These are phyloP conservation scores for Chrysopilus asiliformis DNA, from an alignment of 2,888 invertebrate species.

Conservation along the genomic window DNA sequence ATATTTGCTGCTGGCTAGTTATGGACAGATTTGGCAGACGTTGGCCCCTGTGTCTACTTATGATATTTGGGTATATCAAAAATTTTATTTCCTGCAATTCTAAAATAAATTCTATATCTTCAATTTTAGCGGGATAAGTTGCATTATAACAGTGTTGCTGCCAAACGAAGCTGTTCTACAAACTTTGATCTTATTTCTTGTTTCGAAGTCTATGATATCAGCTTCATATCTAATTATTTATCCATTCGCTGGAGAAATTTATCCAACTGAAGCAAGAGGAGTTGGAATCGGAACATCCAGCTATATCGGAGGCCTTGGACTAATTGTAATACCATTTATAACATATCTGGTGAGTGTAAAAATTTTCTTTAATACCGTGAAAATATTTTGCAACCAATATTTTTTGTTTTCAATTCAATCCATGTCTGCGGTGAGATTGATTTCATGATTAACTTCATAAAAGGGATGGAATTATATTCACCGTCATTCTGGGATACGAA, in stretches of 20 bases:
- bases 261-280: conserved; percentile 80
- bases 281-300: conserved; percentile 84
- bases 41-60: conserved; percentile 76
- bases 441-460: too few species aligned
- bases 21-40: conserved; percentile 81
- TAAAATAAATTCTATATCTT: conserved; percentile 30
- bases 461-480: too few species aligned
- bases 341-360: conserved; percentile 65
- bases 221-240: conserved; percentile 85
- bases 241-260: conserved; percentile 83
- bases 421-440: too few species aligned
- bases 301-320: conserved; percentile 77
- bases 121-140: conserved; percentile 59
- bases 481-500: too few species aligned
- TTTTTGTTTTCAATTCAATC: too few species aligned
- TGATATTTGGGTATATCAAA: conserved; percentile 68
- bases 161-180: conserved; percentile 62
- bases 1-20: conserved; percentile 72
- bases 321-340: conserved; percentile 81
- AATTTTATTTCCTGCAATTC: conserved; percentile 56
- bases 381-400: too few species aligned
- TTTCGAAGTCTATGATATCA: conserved; percentile 80
- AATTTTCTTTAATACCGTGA: conserved; percentile 3
- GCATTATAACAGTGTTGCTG: conserved; percentile 70
- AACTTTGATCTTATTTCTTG: conserved; percentile 60